These are phyloP conservation scores for Zaprionus lachaisei DNA, from an alignment of 1,140 invertebrate species.

Conservation along the genomic window DNA sequence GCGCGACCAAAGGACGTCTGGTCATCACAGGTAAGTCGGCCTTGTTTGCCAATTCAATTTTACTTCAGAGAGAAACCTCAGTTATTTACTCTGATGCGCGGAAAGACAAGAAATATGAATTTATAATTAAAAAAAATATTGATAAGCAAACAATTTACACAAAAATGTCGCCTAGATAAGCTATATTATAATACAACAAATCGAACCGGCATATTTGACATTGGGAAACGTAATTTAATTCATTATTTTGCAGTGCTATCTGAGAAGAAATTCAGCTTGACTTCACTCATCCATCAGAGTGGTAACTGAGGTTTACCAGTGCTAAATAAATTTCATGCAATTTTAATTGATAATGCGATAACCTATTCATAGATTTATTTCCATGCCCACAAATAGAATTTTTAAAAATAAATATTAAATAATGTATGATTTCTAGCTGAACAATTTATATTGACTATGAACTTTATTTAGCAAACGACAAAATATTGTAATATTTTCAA, in stretches of 20 bases:
- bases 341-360: background rate
- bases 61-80: constrained; percentile 26
- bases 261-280: background rate
- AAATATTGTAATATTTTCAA: constrained; percentile 16
- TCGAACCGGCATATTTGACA: too few relatives aligned
- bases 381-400: background rate
- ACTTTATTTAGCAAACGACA: constrained; percentile 1
- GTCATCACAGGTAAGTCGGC: constrained; percentile 96
- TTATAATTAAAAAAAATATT: background rate
- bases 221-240: background rate
- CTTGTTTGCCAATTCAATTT: constrained; percentile 58
- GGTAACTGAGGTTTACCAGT: constrained; percentile 38
- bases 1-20: constrained; percentile 95
- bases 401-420: constrained; percentile 8
- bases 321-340: constrained; percentile 49
- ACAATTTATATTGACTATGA: constrained; percentile 12
- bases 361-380: background rate
- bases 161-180: background rate
- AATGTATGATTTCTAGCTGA: background rate
- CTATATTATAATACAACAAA: too few relatives aligned
- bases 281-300: background rate
- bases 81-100: constrained; percentile 7
- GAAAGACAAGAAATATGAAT: background rate
- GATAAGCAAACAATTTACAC: background rate
- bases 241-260: background rate